A percentile compares a stretch with the other conserved stretches of the same genome.
Conservation (phyloP, 2,113 vertebrate genomes). For the Microtus ochrogaster region DNA sequence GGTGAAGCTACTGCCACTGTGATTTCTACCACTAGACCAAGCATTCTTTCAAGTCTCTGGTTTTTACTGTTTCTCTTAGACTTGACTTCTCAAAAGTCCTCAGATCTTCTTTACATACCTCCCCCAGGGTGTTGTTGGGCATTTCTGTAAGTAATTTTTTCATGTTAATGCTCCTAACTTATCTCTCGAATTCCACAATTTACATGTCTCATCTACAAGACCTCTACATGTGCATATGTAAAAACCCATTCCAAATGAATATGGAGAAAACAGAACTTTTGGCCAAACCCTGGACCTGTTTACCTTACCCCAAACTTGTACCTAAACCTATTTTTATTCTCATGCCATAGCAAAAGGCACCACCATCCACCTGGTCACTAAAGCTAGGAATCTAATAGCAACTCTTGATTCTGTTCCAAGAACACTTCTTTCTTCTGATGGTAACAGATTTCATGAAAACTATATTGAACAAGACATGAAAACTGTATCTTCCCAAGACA, state of each 20-base stretch:
- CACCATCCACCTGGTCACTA: neutral
- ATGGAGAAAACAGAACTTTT: slow-evolving; percentile 15
- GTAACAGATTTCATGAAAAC: slow-evolving; percentile 51
- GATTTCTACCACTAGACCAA: neutral
- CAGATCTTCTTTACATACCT: neutral
- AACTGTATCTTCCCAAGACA: slow-evolving; percentile 73
- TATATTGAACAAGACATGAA: slow-evolving; percentile 42
- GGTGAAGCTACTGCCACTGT: neutral
- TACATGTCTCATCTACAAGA: neutral
- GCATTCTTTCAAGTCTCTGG: neutral
- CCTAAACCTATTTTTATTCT: neutral
- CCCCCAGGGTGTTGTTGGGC: neutral
- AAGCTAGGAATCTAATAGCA: neutral
- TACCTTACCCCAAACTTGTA: neutral
- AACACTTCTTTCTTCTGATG: slow-evolving; percentile 19
- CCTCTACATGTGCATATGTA: neutral
- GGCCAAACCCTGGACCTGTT: neutral
- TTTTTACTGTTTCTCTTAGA: neutral
- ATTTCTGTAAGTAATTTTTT: slow-evolving; percentile 25
- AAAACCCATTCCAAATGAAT: neutral
- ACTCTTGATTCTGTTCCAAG: neutral
- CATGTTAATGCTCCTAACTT: neutral
- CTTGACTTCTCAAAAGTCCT: neutral
- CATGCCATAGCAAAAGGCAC: neutral
- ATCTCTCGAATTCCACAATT: neutral